Evolutionary conservation across 2,113 vertebrate genomes (phyloP), one percentile per base, ranked within the genome.

Genomic region (Anarhynchus alexandrinus): DNA sequence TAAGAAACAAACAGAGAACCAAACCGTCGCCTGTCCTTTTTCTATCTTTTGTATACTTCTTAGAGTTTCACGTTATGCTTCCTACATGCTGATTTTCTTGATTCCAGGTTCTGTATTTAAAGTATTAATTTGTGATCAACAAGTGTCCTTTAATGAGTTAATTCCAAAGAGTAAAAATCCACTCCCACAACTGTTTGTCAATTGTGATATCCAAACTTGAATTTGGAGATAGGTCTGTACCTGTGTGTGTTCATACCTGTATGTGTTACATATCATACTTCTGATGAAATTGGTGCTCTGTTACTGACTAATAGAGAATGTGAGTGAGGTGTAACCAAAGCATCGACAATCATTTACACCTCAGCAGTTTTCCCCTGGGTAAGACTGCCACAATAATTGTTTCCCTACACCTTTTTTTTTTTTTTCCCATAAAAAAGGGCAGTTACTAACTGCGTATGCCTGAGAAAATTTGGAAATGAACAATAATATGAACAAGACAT

Each of bases 401-500:
- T 88, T 92, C 34, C 65, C 54, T 80, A 42, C 25, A 69, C 9
- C 3, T 36, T 71, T 77, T 71, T 36, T 71, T 77, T 71, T n/a
- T 30, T 32, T 9, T 4, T 1, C 26, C n/a, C 23, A 15, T 49
- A 67, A 81, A 82, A 58, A 86, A 36, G 55, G 79, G 58, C 64
- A 81, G n/a, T 83, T 95, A n/a, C 74, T 95, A 74, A 40, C 70
- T 88, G 64, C 1, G 2, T 90, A 82, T 82, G 67, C 83, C 52
- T 91, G 91, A 94, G 55, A 95, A 96, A 86, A 89, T 86, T 88
- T 79, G 83, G 61, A 92, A 94, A 81, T 81, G 59, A 94, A 81
- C 76, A 70, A 29, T 66, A 82, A 84, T 88, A 80, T 0, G 61
- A 96, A 88, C 58, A 86, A 83, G 64, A 51, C 30, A 82, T 86